phyloP scores from a whole-genome alignment of 2,888 invertebrate species.

The Lepidonotus clava region DNA sequence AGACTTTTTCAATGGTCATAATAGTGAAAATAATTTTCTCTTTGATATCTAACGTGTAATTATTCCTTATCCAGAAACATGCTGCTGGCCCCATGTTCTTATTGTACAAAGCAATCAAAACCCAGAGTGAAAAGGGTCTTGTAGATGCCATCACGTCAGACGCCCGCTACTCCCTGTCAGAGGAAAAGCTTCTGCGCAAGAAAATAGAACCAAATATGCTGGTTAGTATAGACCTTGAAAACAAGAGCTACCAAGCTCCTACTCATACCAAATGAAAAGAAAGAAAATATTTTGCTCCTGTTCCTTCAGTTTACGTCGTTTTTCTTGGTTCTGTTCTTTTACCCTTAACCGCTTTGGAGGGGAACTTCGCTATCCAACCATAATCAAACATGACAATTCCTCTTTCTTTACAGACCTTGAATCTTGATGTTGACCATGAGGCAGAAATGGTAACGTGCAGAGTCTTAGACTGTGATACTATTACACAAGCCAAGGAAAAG shows the following conservation, averaged over 20 bases:
- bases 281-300: too few relatives aligned
- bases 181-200: conserved; percentile 98
- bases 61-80: conserved; percentile 88
- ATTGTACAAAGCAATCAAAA: conserved; percentile 98
- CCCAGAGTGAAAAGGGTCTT: conserved; percentile 99
- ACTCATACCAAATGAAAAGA: too few relatives aligned
- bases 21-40: too few relatives aligned
- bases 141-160: conserved; percentile 98
- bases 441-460: conserved; percentile 95
- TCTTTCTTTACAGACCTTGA: conserved; percentile 53
- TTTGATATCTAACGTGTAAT: too few relatives aligned
- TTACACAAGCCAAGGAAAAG: conserved; percentile 98
- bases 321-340: too few relatives aligned
- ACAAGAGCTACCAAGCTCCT: too few relatives aligned
- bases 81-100: conserved; percentile 98
- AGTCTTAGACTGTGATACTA: conserved; percentile 98
- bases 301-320: too few relatives aligned
- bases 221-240: conserved; percentile 71
- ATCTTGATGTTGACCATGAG: conserved; percentile 55
- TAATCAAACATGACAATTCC: not conserved
- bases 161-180: conserved; percentile 98
- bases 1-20: too few relatives aligned
- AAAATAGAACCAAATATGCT: conserved; percentile 89
- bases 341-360: too few relatives aligned
- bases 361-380: too few relatives aligned